Conservation (phyloP, 2,888 invertebrate species). For the Tridacna gigas region DNA sequence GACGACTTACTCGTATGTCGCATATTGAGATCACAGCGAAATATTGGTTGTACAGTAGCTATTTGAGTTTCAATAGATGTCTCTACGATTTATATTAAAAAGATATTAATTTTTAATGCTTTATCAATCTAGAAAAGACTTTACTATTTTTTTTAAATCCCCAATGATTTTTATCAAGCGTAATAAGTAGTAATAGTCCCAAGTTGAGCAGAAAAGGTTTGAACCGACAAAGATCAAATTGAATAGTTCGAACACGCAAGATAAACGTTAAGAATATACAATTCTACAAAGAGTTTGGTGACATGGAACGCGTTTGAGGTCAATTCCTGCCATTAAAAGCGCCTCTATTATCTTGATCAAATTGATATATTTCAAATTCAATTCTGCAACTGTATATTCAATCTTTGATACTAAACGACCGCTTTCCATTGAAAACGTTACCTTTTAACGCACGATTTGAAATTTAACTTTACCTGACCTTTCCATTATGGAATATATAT, state of each 20-base stretch:
- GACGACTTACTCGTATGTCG: too few relatives aligned
- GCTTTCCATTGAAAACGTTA: background rate
- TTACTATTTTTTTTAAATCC: too few relatives aligned
- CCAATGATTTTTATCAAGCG: too few relatives aligned
- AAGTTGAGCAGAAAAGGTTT: too few relatives aligned
- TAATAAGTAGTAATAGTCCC: too few relatives aligned
- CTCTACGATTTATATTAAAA: too few relatives aligned
- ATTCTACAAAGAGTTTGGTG: background rate
- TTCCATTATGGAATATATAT: background rate
- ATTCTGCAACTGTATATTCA: background rate
- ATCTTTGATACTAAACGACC: background rate
- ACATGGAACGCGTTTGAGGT: constrained; percentile 1
- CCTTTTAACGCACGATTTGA: background rate
- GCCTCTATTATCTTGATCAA: background rate
- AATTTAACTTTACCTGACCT: background rate
- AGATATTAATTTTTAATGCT: too few relatives aligned
- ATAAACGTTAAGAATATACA: background rate
- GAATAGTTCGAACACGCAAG: background rate
- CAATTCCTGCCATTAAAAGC: background rate
- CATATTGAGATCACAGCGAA: too few relatives aligned
- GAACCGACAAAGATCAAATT: background rate
- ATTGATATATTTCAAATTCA: background rate
- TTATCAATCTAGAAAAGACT: too few relatives aligned
- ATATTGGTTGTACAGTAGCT: too few relatives aligned
- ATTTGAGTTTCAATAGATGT: too few relatives aligned